These are phyloP conservation scores for Drosophila triauraria DNA, from an alignment of 1,140 invertebrate genomes.

Conservation along the genomic window DNA sequence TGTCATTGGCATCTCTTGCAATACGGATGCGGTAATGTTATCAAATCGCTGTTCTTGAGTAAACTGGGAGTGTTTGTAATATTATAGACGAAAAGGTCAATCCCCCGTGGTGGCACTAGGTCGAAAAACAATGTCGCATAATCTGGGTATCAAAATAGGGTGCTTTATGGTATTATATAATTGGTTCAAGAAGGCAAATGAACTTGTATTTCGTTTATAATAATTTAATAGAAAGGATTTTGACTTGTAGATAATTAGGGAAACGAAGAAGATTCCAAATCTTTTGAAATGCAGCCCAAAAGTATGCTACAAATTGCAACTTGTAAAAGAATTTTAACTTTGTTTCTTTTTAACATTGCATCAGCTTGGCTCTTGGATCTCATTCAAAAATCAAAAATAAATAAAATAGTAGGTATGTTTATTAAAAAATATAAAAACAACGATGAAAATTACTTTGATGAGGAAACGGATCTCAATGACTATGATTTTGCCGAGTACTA, in stretches of 20 bases:
- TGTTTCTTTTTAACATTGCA: too few species aligned
- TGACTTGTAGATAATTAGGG: too few species aligned
- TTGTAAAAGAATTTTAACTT: too few species aligned
- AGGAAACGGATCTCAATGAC: neutral
- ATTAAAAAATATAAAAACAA: too few species aligned
- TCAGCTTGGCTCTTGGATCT: neutral
- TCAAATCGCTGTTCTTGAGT: constrained; percentile 4
- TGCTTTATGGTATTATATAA: neutral
- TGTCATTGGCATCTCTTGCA: constrained; percentile 27
- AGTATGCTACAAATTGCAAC: too few species aligned
- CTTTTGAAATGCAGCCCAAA: too few species aligned
- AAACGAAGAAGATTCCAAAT: too few species aligned
- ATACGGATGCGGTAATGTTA: constrained; percentile 35
- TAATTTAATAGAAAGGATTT: too few species aligned
- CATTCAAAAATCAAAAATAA: neutral
- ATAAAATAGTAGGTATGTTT: neutral
- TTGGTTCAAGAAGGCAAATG: too few species aligned
- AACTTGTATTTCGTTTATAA: too few species aligned
- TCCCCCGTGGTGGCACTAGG: neutral
- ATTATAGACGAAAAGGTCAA: constrained; percentile 7
- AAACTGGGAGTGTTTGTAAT: neutral
- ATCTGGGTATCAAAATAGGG: too few species aligned
- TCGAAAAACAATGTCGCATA: neutral
- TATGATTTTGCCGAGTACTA: neutral
- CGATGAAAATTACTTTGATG: neutral